These are phyloP conservation scores for Drosophila barbarae DNA, from an alignment of 2,888 invertebrate species.

Conservation along the genomic window DNA sequence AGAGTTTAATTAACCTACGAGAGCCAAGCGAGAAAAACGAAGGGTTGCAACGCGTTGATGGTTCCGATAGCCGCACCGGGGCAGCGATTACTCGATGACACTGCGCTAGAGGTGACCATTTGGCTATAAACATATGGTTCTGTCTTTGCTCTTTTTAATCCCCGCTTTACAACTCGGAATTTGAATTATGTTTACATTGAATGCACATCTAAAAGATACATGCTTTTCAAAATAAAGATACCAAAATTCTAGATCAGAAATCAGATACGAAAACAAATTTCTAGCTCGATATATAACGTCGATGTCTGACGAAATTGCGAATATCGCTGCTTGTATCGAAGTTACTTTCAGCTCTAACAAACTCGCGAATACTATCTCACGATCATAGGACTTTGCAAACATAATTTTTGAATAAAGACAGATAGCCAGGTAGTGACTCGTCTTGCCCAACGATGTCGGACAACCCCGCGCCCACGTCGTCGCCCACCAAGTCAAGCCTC, in stretches of 20 bases:
- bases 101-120: background rate
- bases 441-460: conserved; percentile 67
- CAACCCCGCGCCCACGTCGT: conserved; percentile 43
- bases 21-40: conserved; percentile 49
- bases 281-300: background rate
- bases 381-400: conserved; percentile 29
- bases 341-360: conserved; percentile 2
- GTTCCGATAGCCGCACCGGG: conserved; percentile 5
- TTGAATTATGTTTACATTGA: too few relatives aligned
- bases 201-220: background rate
- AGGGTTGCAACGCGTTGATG: conserved; percentile 51
- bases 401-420: conserved; percentile 46
- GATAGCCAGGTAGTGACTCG: conserved; percentile 21
- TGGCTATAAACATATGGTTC: background rate
- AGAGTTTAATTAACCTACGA: conserved; percentile 52
- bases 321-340: background rate
- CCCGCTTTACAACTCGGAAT: too few relatives aligned
- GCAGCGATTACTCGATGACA: background rate
- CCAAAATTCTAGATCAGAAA: too few relatives aligned
- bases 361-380: conserved; percentile 25
- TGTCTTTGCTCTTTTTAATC: too few relatives aligned
- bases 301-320: background rate
- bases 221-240: background rate
- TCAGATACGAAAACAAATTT: too few relatives aligned
- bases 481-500: conserved; percentile 67